Evolutionary conservation across 2,797 vertebrate genomes (phyloP), one percentile per base, ranked within the genome.

Genomic region (Rhinophrynus dorsalis): DNA sequence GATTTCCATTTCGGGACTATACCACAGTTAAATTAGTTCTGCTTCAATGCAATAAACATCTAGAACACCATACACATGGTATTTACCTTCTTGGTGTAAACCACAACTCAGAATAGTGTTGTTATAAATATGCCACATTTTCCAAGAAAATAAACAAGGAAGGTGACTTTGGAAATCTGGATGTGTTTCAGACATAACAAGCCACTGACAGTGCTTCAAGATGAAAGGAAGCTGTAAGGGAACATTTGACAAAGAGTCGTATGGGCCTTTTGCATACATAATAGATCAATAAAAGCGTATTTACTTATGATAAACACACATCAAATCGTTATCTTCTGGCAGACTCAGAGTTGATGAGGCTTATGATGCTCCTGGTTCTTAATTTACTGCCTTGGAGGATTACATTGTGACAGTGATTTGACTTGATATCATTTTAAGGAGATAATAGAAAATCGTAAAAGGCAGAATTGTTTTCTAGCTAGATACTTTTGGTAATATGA

Each of bases 271-370:
- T 40, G 68, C 51, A 71, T 61, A 57, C 51, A 64, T 63, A 71
- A 71, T 56, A 64, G 40, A 71, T 71, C 68, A 62, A 62, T 55
- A 70, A 63, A 40, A 56, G 40, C 60, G 30, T 71, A 64, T 71
- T 71, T 71, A 71, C 51, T 64, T 70, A 62, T 70, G 55, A 62
- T 54, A 56, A 70, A 56, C 67, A 62, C 67, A 70, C 58, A 54
- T 70, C 58, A 70, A 37, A 69, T 70, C 30, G 10, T 21, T 9
- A 5, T n/a, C 17, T 48, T 42, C 20, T 62, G 29, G 50, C 58
- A 23, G 67, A 15, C 38, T 37, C 9, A 2, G 58, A 42, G 58
- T 20, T 56, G 50, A 70, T 62, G 67, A 51, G 35, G 9, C 50
- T 18, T 52, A 40, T 6, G 33, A 30, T 52, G n/a, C 52, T 69